Base-by-base conservation (phyloP, 2,113 vertebrate genomes). In the Piaya cayana region DNA sequence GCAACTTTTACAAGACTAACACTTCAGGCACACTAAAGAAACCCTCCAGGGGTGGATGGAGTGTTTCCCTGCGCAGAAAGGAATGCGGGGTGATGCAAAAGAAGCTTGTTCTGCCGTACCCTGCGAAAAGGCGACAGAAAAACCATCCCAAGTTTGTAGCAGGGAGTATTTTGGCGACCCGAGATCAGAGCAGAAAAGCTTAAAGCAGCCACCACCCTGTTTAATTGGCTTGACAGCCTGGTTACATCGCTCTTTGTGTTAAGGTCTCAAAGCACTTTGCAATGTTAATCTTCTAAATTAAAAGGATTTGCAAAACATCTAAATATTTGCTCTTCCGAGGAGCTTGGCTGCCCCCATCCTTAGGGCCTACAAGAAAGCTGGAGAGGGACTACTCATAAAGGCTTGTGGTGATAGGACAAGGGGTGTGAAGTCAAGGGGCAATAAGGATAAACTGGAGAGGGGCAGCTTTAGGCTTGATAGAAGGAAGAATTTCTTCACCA, bases 41-140 rank as follows among this genome's bases (percentile, higher is more conserved):
- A 77, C 72, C 15, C 55, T 65, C 29, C 11, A 20, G 76, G 25
- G 56, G 8, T 2, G 3, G 59, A 20, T 20, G 43, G 79, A 58
- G 62, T 6, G 6, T 34, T 34, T 49, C n/a, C 78, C 58, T 26
- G 63, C 22, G 7, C 3, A 21, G 68, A 39, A 36, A 23, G 59
- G 29, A 30, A 42, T 7, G 19, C n/a, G 20, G 65, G 15, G 21
- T 4, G 19, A 13, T n/a, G 39, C 32, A 30, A 23, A 71, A 63
- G 59, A 4, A 26, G 2, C 37, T 50, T 14, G 18, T 5, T 76
- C 42, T 36, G 80, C 52, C 43, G 12, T 1, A 5, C 3, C 0
- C 22, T 32, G 71, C n/a, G 20, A 29, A 84, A 59, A 32, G 15
- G 43, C 16, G 47, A 3, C 53, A 11, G 75, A 22, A 72, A 55